Percentiles rank a stretch among this genome's conserved stretches.
Conservation (phyloP, 1,140 invertebrate genomes). For the Formica selysi region DNA sequence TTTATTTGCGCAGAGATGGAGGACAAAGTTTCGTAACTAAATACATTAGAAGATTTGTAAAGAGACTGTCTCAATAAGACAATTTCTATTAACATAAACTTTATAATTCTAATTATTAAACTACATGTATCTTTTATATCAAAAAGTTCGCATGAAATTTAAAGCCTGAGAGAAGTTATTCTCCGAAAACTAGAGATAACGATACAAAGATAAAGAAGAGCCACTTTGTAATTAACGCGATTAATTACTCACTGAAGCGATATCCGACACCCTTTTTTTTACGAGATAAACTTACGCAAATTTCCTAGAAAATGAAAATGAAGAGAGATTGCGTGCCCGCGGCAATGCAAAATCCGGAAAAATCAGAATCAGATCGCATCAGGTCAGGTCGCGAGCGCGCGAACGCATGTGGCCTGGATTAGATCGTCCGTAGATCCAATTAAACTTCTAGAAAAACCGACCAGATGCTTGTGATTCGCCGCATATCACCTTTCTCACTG, state of each 20-base stretch:
- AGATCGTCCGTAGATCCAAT: constrained; percentile 46
- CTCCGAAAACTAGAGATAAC: neutral
- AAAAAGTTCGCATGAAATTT: neutral
- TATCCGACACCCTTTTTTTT: neutral
- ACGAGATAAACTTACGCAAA: constrained; percentile 33
- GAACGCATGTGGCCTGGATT: constrained; percentile 13
- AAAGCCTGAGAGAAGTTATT: neutral
- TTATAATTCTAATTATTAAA: neutral
- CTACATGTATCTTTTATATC: neutral
- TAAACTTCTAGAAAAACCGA: constrained; percentile 56
- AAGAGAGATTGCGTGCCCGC: neutral
- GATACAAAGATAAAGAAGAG: neutral
- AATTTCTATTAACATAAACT: constrained; percentile 2
- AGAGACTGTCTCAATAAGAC: neutral
- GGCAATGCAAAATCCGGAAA: neutral
- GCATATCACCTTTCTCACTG: constrained; percentile 30
- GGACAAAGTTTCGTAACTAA: neutral
- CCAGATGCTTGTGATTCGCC: constrained; percentile 30
- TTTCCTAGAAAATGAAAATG: neutral
- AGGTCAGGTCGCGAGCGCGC: neutral
- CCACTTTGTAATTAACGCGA: constrained; percentile 7
- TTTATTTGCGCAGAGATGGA: neutral
- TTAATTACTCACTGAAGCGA: neutral
- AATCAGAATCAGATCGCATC: neutral
- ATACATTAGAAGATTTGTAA: neutral